phyloP scores from a whole-genome alignment of 2,797 vertebrate species.

The Uromys caudimaculatus region DNA sequence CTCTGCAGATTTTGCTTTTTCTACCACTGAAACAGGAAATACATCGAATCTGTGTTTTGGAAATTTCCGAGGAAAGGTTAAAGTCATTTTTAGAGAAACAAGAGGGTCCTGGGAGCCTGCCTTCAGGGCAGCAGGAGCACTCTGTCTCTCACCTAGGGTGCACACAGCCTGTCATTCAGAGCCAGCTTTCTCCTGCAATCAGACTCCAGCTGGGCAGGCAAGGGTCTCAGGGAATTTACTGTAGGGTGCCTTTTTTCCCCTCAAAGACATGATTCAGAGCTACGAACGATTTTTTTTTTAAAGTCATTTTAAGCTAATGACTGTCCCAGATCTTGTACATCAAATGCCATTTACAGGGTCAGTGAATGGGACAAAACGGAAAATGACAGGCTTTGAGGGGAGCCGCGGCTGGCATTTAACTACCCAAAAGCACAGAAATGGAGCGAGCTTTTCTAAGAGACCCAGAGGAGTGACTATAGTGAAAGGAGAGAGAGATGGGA shows the following conservation, averaged over 20 bases:
- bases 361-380: constrained; percentile 75
- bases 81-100: neutral
- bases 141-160: neutral
- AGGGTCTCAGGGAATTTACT: neutral
- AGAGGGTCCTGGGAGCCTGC: neutral
- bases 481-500: neutral
- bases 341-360: constrained; percentile 77
- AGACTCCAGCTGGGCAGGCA: neutral
- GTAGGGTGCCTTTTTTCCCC: constrained; percentile 22
- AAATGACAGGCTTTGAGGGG: constrained; percentile 76
- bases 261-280: constrained; percentile 60
- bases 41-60: neutral
- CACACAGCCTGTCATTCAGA: neutral
- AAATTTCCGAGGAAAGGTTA: constrained; percentile 28
- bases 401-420: constrained; percentile 71
- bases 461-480: neutral
- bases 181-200: neutral
- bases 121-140: neutral
- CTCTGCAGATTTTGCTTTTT: neutral
- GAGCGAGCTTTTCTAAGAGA: constrained; percentile 53
- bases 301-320: constrained; percentile 75
- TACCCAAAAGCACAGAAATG: constrained; percentile 52
- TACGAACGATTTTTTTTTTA: constrained; percentile 29
- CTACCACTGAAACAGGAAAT: neutral
- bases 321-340: constrained; percentile 67